phyloP scores from a whole-genome alignment of 1,140 invertebrate species.

The Bombus confusus region DNA sequence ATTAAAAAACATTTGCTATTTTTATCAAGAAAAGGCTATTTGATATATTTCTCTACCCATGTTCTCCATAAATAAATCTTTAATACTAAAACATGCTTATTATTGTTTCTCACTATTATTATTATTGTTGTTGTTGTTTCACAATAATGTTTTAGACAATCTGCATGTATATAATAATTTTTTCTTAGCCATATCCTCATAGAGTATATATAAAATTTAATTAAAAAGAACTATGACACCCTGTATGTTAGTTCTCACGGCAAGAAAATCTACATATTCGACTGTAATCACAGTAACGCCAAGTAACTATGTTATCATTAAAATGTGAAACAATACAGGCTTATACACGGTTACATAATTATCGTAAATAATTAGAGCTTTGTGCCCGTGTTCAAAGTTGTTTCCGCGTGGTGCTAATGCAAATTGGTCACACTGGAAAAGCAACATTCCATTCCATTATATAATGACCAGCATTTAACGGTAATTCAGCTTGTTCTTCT shows the following conservation, averaged over 20 bases:
- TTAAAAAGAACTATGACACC: not conserved
- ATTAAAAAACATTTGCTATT: too few species aligned
- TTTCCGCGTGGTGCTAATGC: not conserved
- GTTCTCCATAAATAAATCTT: too few species aligned
- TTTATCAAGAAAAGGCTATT: too few species aligned
- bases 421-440: not conserved
- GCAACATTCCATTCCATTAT: conserved; percentile 12
- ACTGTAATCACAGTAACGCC: not conserved
- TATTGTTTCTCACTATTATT: too few species aligned
- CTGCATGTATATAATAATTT: too few species aligned
- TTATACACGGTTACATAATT: not conserved
- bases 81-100: too few species aligned
- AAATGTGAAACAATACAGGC: not conserved
- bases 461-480: not conserved
- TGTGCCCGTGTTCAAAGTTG: not conserved
- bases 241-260: not conserved
- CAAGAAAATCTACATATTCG: not conserved
- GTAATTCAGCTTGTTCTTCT: not conserved
- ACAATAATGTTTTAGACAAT: too few species aligned
- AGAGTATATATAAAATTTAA: too few species aligned
- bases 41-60: too few species aligned
- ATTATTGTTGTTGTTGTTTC: too few species aligned
- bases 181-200: too few species aligned
- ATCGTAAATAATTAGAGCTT: not conserved
- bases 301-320: not conserved